Conservation (phyloP, 2,888 invertebrate genomes). For the Iphiclides podalirius region DNA sequence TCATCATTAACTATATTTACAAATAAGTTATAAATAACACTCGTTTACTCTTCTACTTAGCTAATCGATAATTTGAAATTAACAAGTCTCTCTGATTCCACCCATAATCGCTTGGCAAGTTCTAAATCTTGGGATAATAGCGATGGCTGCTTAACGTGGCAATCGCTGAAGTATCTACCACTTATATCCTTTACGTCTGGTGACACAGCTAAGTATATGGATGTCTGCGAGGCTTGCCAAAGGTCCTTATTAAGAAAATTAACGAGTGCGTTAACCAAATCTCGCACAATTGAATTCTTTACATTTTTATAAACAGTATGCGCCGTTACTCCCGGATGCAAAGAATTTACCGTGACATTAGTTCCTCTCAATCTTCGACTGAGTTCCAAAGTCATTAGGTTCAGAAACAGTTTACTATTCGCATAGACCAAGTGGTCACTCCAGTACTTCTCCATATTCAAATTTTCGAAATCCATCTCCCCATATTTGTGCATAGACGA, state of each 20-base stretch:
- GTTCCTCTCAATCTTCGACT: constrained; percentile 67
- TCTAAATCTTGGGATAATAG: constrained; percentile 73
- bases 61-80: constrained; percentile 8
- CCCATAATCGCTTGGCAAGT: constrained; percentile 82
- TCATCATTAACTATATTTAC: constrained; percentile 12
- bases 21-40: constrained; percentile 7
- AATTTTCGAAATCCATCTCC: constrained; percentile 23
- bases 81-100: constrained; percentile 81
- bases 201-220: constrained; percentile 77
- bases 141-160: constrained; percentile 68
- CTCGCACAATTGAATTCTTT: constrained; percentile 57
- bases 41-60: neutral
- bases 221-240: constrained; percentile 83
- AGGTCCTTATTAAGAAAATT: constrained; percentile 77
- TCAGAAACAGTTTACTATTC: constrained; percentile 71
- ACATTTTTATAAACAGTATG: constrained; percentile 84
- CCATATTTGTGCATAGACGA: constrained; percentile 58
- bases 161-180: constrained; percentile 85
- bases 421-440: constrained; percentile 26
- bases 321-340: constrained; percentile 80
- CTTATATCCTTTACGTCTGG: constrained; percentile 80
- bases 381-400: constrained; percentile 76
- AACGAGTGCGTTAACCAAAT: constrained; percentile 44
- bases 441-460: constrained; percentile 25
- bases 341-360: constrained; percentile 79